These are phyloP conservation scores for Syngnathus typhle DNA, from an alignment of 2,113 vertebrate genomes.

Conservation along the genomic window DNA sequence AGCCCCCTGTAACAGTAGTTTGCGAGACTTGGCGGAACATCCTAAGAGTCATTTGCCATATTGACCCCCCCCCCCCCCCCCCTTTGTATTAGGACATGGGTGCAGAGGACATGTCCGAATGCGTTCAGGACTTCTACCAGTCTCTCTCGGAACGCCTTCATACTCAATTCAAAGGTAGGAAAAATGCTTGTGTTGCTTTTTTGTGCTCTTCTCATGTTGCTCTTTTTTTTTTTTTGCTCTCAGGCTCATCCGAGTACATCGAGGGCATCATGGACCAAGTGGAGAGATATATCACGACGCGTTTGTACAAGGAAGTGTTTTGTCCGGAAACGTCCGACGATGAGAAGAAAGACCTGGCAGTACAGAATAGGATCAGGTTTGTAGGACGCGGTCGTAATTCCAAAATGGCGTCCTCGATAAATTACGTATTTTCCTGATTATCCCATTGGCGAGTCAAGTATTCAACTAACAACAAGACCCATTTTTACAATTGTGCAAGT, in stretches of 20 bases:
- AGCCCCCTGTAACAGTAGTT: constrained; percentile 3
- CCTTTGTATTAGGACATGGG: constrained; percentile 66
- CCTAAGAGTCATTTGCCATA: background rate
- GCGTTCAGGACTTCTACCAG: constrained; percentile 94
- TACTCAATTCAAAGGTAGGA: constrained; percentile 84
- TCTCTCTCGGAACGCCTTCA: constrained; percentile 86
- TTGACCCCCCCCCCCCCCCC: background rate
- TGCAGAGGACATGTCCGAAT: constrained; percentile 90
- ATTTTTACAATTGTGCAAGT: too few species aligned
- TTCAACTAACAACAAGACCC: too few species aligned
- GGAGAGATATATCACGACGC: constrained; percentile 91
- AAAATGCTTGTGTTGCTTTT: background rate
- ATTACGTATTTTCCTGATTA: too few species aligned
- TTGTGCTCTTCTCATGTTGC: background rate
- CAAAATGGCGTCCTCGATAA: too few species aligned
- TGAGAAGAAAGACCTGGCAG: constrained; percentile 89
- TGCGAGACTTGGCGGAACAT: too few species aligned
- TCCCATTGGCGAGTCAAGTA: too few species aligned
- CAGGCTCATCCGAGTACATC: constrained; percentile 82
- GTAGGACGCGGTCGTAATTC: background rate
- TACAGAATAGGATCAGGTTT: constrained; percentile 91
- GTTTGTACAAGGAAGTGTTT: constrained; percentile 90
- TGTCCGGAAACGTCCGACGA: constrained; percentile 94
- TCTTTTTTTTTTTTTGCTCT: background rate
- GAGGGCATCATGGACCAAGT: constrained; percentile 92